Evolutionary conservation across 2,888 invertebrate species (phyloP).

Genomic region (Neoaliturus tenellus): DNA sequence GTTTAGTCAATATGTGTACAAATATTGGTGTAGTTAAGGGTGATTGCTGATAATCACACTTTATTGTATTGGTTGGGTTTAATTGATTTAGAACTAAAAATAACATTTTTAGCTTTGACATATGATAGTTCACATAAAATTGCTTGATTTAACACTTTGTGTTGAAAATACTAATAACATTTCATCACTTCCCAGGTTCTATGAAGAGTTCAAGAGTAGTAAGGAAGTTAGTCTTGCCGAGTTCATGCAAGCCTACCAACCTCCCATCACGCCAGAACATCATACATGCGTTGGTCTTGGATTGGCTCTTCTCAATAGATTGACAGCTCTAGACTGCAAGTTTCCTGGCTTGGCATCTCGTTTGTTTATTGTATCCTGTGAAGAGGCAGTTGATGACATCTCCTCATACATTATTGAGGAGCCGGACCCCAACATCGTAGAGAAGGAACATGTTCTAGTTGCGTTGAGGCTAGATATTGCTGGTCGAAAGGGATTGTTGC

Average conservation of each 20-base stretch:
- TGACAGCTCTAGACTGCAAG: slow-evolving; percentile 78
- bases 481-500: slow-evolving; percentile 84
- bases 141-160: too few species aligned
- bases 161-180: too few species aligned
- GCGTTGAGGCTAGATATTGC: slow-evolving; percentile 84
- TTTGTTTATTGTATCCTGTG: slow-evolving; percentile 89
- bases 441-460: slow-evolving; percentile 66
- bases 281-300: slow-evolving; percentile 94
- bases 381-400: slow-evolving; percentile 79
- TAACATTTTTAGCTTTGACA: too few species aligned
- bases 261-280: slow-evolving; percentile 85
- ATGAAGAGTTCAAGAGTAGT: slow-evolving; percentile 76
- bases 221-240: slow-evolving; percentile 80
- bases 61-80: too few species aligned
- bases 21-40: too few species aligned
- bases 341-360: slow-evolving; percentile 77
- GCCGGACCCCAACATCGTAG: slow-evolving; percentile 69
- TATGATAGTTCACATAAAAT: too few species aligned
- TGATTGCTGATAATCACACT: too few species aligned
- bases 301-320: slow-evolving; percentile 83
- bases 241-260: slow-evolving; percentile 86
- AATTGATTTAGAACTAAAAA: too few species aligned
- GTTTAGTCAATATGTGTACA: too few species aligned
- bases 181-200: too few species aligned
- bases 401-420: slow-evolving; percentile 76